A percentile compares a stretch with the other conserved stretches of the same genome.
Evolutionary conservation across 2,888 invertebrate species (phyloP).

Genomic region (Clivina fossor): DNA sequence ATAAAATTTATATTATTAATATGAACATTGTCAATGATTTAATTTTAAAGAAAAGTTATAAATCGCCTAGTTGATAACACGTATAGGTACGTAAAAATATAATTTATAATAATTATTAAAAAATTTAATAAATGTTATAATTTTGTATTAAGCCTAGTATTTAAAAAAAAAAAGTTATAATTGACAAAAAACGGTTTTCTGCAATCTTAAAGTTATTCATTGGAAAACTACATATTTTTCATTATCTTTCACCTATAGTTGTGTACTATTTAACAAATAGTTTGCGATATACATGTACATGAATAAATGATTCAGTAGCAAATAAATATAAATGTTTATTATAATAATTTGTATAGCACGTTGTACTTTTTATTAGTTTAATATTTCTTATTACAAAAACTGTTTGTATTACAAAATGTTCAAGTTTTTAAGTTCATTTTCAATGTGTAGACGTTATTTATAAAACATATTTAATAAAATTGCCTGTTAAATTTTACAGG

Average conservation of each 20-base stretch:
- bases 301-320: neutral
- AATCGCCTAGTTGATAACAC: too few species aligned
- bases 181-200: slow-evolving; percentile 4
- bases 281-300: slow-evolving; percentile 7
- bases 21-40: too few species aligned
- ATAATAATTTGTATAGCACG: slow-evolving; percentile 30
- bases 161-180: neutral
- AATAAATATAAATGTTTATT: slow-evolving; percentile 25
- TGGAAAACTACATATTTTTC: neutral
- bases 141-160: neutral
- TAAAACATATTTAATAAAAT: slow-evolving; percentile 18
- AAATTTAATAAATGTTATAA: too few species aligned
- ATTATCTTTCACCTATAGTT: neutral
- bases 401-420: slow-evolving; percentile 24
- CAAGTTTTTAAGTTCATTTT: slow-evolving; percentile 19
- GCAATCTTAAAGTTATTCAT: slow-evolving; percentile 7
- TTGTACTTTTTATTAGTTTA: slow-evolving; percentile 20
- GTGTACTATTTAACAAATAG: slow-evolving; percentile 15
- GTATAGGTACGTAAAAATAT: too few species aligned
- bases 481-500: slow-evolving; percentile 26
- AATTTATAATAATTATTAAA: too few species aligned
- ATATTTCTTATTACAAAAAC: slow-evolving; percentile 22
- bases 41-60: too few species aligned
- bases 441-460: slow-evolving; percentile 21
- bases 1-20: too few species aligned